Evolutionary conservation across 1,140 invertebrate species (phyloP).

Genomic region (Saccostrea glomerata): DNA sequence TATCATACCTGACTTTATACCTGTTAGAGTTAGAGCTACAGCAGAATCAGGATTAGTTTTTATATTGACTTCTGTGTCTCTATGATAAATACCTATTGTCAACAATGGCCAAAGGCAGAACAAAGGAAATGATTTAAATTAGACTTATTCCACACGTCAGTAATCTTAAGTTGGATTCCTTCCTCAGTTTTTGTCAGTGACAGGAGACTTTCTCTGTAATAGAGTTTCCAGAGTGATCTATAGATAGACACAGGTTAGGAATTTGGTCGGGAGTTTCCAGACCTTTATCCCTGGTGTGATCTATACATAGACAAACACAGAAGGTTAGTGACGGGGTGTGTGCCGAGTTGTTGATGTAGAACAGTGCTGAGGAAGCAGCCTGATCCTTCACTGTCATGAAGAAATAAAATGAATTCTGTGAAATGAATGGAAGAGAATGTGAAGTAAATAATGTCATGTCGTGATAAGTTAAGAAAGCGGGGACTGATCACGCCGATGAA

Average conservation of each 20-base stretch:
- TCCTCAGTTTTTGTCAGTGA: background rate
- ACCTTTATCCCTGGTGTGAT: background rate
- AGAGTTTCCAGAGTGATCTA: background rate
- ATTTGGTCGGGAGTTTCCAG: background rate
- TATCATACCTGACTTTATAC: background rate
- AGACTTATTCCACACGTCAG: background rate
- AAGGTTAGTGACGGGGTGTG: background rate
- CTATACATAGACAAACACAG: background rate
- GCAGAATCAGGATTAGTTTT: background rate
- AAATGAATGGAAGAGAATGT: background rate
- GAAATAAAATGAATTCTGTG: no score
- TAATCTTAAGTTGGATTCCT: background rate
- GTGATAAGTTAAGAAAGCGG: slow-evolving; percentile 44
- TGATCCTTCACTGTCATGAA: no score
- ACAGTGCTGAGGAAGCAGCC: no score
- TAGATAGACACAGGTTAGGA: background rate
- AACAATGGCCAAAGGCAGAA: background rate
- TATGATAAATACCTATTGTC: background rate
- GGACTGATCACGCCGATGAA: slow-evolving; percentile 49
- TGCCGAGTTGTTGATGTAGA: no score
- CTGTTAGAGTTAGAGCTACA: background rate
- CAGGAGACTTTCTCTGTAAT: background rate
- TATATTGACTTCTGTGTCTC: background rate
- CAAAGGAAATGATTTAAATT: background rate
- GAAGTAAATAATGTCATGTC: slow-evolving; percentile 43